Base-by-base conservation (phyloP, 2,113 vertebrate species). In the Paradisaea rubra region DNA sequence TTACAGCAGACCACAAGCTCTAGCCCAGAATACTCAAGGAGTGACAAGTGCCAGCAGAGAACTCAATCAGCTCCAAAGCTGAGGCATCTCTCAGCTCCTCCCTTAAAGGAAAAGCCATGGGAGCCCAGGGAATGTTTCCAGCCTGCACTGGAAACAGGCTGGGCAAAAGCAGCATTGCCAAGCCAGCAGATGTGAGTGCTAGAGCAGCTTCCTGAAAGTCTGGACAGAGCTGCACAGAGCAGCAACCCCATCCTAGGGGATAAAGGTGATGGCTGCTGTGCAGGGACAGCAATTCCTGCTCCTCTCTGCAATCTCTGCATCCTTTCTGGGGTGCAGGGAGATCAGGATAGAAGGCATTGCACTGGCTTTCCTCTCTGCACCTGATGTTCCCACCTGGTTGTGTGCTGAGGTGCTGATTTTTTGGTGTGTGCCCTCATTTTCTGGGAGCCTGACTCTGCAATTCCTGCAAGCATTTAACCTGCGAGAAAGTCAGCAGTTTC, bases 401-500 rank as follows among this genome's bases (percentile, higher is more conserved):
- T 59, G 64, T 81, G 90, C 89, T 52, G 68, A 94, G 76, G 25
- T 66, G 68, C 82, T n/a, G 47, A 37, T 56, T 66, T 95, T 87
- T 89, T 74, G 68, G 64, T 86, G 69, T 37, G 45, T 63, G 68
- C 60, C 65, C 82, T 93, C 42, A 54, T 94, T 83, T 88, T 68
- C 69, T n/a, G 24, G 27, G 68, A 88, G 81, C 56, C 93, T 90
- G 82, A 95, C 86, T 83, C 88, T 69, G 80, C 91, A 90, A 14
- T 86, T 96, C 76, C 52, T 91, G 49, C 79, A 64, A 81, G 57
- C 28, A 50, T 66, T 90, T 82, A 88, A 83, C 76, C 68, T 68
- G 47, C 64, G 35, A 56, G 68, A 86, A 97, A 95, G 83, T 88
- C 93, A 93, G 89, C 91, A 90, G 47, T 89, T 97, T 94, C 72